Evolutionary conservation across 2,797 vertebrate genomes (phyloP), one percentile per base, ranked within the genome.

Genomic region (Hydrophis major): DNA sequence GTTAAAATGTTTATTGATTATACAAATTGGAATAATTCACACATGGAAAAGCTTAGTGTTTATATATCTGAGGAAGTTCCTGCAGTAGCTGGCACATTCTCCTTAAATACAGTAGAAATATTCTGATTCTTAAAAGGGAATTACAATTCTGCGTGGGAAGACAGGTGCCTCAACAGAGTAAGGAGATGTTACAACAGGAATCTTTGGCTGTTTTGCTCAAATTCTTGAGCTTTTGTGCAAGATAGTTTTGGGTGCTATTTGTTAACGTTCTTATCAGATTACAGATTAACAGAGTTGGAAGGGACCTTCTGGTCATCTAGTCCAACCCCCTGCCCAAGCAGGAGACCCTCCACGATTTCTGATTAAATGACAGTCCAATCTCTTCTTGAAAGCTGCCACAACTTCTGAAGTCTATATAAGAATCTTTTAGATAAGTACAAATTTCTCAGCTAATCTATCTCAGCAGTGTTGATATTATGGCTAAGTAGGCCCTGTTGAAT

Each of bases 1-100:
- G 28, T 86, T 90, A 94, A 55, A 57, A 7, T n/a, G n/a, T 94
- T 94, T 94, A 94, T 92, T 94, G 92, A 74, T 18, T 55, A 92
- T 66, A 91, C 53, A n/a, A 91, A 66, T 7, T 53, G 37, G 87
- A 88, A 50, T 32, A 3, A 8, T 28, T 56, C 53, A 32, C 56
- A 78, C 59, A 2, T n/a, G 12, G 86, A 37, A 60, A 60, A 32
- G 59, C 14, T 22, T 57, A 61, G 27, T 87, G 87, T 74, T 86
- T 57, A 89, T 53, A 88, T 4, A 28, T 13, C 6, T 47, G 69
- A 11, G 27, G 59, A 89, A 74, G 11, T 66, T 47, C 66, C 50
- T 22, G 59, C 86, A 4, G 4, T 55, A 28, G 0, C 47, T 59
- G 37, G 20, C 37, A 47, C 37, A 47, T 83, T 83, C 74, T 20